phyloP scores from a whole-genome alignment of 1,140 invertebrate genomes.

The Paraescarpia echinospica region DNA sequence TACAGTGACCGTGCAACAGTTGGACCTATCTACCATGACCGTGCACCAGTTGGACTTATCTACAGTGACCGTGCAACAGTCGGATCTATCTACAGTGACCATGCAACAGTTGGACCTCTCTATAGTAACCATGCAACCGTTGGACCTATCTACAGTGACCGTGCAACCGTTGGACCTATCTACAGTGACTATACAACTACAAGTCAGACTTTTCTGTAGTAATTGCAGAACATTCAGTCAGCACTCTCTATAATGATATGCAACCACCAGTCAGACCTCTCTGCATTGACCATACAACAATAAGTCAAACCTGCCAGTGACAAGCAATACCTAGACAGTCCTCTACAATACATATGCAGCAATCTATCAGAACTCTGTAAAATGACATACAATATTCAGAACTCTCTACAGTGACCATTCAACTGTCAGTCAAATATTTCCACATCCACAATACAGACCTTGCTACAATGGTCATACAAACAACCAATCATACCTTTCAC shows the following conservation, averaged over 20 bases:
- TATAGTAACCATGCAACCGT: not conserved
- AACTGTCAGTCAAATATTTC: not conserved
- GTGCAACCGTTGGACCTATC: not conserved
- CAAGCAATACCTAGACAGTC: too few relatives aligned
- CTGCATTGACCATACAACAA: not conserved
- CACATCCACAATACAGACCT: not conserved
- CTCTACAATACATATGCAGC: too few relatives aligned
- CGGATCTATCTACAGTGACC: too few relatives aligned
- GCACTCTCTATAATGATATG: not conserved
- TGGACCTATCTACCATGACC: not conserved
- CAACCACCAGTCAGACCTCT: not conserved
- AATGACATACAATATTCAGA: too few relatives aligned
- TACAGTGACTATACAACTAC: not conserved
- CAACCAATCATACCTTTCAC: not conserved
- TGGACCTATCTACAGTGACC: not conserved
- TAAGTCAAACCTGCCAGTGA: not conserved
- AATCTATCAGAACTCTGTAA: too few relatives aligned
- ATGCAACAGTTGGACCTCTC: too few relatives aligned
- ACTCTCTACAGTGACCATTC: not conserved
- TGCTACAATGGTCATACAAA: not conserved
- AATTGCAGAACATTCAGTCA: not conserved
- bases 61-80: not conserved
- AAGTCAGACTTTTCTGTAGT: constrained; percentile 37
- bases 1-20: not conserved
- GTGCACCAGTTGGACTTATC: not conserved